phyloP scores from a whole-genome alignment of 2,797 vertebrate genomes.

The Micromesistius poutassou region DNA sequence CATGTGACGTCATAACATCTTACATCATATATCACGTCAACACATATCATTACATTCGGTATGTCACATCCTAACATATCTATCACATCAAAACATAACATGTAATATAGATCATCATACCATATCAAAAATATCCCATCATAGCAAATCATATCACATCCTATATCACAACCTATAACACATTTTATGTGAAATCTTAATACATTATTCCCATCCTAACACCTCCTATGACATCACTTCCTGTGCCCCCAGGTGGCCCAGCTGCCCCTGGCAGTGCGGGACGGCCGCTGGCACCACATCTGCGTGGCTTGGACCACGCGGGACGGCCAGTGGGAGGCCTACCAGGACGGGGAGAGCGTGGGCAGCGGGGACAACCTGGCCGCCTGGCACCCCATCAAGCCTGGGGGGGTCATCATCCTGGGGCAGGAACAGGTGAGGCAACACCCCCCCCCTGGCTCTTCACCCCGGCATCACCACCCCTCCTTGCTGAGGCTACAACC shows the following conservation, averaged over 20 bases:
- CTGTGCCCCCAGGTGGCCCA: conserved; percentile 80
- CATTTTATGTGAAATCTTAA: no score
- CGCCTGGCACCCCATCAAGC: conserved; percentile 98
- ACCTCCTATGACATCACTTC: not conserved
- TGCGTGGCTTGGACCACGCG: conserved; percentile 95
- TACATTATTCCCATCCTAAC: not conserved
- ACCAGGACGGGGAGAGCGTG: conserved; percentile 88
- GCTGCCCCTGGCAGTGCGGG: conserved; percentile 88
- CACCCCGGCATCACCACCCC: not conserved
- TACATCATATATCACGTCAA: not conserved
- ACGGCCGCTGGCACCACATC: conserved; percentile 96
- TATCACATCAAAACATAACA: not conserved
- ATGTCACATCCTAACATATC: not conserved
- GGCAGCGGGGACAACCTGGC: conserved; percentile 93
- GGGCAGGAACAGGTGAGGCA: conserved; percentile 92
- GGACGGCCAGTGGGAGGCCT: conserved; percentile 96
- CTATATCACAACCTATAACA: not conserved
- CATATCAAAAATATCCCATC: no score
- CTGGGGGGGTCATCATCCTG: conserved; percentile 91
- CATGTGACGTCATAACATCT: not conserved
- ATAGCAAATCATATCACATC: no score
- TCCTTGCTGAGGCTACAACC: no score
- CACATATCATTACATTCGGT: not conserved
- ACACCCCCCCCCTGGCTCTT: not conserved
- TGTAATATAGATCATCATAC: not conserved